Evolutionary conservation across 2,113 vertebrate species (phyloP), one percentile per base, ranked within the genome.

Genomic region (Paramisgurnus dabryanus): DNA sequence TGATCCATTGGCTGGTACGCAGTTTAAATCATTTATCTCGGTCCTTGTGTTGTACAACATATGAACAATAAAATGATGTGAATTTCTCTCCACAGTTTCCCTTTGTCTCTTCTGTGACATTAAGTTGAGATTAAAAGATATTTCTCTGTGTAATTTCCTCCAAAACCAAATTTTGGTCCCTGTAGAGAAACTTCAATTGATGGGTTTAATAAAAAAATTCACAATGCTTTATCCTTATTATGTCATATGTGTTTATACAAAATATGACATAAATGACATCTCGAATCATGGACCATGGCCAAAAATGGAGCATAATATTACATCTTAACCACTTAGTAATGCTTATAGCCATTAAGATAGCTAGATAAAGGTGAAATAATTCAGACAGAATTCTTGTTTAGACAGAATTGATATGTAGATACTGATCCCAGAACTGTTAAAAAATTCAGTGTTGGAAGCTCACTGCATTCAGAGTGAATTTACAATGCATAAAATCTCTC

Each of bases 1-100:
- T 0, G 86, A 96, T 83, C 95, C 95, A 4, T 84, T 99, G 66
- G 92, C 94, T 91, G 98, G 98, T 98, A 84, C 1, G 1, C 39
- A n/a, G 9, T 47, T 17, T 34, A 7, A 43, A 15, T 45, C 55
- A 3, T 69, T 34, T 34, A 34, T 34, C 27, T 34, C 27, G 27
- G 27, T 34, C 27, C 27, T 34, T 34, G 27, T 34, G 27, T 57
- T 15, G 55, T n/a, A n/a, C 17, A 15, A 57, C 11, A 50, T 11
- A 50, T 7, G 10, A 50, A 50, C 3, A 50, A 12, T 12, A 50
- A 3, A 45, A 45, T 45, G 43, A 8, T 45, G 4, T 45, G 4
- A 45, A 45, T 45, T 5, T 45, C 43, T 3, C 43, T 7, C 6
- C 8, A 8, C 6, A 45, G 43, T 45, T 5, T 45, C 43, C 5